Conservation (phyloP, 2,797 vertebrate genomes). For the Lagorchestes hirsutus region DNA sequence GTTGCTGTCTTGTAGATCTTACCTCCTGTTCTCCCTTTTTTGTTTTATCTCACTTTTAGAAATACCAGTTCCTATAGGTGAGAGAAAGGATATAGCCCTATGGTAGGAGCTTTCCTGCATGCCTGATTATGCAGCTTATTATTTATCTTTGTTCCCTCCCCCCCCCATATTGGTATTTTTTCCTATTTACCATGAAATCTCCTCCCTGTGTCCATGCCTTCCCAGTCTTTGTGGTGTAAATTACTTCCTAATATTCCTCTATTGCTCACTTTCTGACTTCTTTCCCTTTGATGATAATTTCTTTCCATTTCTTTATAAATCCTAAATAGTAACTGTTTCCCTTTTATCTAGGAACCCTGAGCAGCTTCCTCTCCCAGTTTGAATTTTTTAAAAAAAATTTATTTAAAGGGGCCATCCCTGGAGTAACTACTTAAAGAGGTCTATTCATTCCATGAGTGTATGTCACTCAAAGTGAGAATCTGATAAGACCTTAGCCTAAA, state of each 20-base stretch:
- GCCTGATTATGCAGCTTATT: not conserved
- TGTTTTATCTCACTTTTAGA: not conserved
- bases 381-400: no score
- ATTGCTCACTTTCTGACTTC: not conserved
- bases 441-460: no score
- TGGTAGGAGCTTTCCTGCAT: not conserved
- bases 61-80: not conserved
- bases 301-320: not conserved
- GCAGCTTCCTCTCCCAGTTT: no score
- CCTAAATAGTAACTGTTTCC: no score
- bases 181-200: not conserved
- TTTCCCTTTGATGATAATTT: not conserved
- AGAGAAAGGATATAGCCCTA: not conserved
- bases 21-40: not conserved
- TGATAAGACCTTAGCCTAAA: no score
- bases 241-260: not conserved
- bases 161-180: not conserved
- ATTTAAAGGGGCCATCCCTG: no score
- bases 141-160: not conserved
- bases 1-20: no score
- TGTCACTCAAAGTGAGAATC: no score
- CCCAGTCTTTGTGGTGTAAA: not conserved
- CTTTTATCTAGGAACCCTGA: no score
- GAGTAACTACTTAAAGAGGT: no score
- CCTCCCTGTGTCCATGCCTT: not conserved